phyloP scores from a whole-genome alignment of 2,797 vertebrate species.

The Avahi laniger region DNA sequence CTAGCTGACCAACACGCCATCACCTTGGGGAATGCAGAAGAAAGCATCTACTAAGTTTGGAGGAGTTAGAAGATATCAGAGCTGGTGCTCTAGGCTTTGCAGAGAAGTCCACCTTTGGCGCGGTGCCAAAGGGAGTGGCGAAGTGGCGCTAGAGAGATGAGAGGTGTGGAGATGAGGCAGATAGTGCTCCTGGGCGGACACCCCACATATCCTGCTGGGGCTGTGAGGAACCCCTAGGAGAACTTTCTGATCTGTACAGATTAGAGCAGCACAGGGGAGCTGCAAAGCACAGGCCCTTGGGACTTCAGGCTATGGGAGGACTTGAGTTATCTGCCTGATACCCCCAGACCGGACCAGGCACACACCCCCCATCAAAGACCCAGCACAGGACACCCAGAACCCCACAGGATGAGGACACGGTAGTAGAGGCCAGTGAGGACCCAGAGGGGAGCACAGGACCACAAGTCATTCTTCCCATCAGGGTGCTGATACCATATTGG shows the following conservation, averaged over 20 bases:
- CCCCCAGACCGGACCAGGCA: not conserved
- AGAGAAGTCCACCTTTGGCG: not conserved
- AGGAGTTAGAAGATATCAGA: not conserved
- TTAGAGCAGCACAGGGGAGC: not conserved
- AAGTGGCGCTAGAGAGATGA: fast-evolving
- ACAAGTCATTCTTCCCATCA: too few relatives aligned
- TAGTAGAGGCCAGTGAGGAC: not conserved
- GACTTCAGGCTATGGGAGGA: too few relatives aligned
- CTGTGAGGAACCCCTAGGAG: not conserved
- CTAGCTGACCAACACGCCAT: not conserved
- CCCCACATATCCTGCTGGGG: not conserved
- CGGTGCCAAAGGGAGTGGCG: fast-evolving
- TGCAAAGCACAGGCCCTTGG: not conserved
- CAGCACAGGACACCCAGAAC: not conserved
- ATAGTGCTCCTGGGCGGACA: not conserved
- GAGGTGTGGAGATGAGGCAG: not conserved
- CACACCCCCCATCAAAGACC: not conserved
- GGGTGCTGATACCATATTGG: too few relatives aligned
- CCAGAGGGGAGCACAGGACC: not conserved
- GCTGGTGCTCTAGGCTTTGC: too few relatives aligned
- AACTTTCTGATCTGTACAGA: not conserved
- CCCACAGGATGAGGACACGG: not conserved
- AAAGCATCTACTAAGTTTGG: not conserved
- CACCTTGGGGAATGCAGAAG: not conserved
- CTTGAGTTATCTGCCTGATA: not conserved